A percentile compares a stretch with the other conserved stretches of the same genome.
These are phyloP conservation scores for Neolamprologus devosi DNA, from an alignment of 2,113 vertebrate genomes.

Conservation along the genomic window DNA sequence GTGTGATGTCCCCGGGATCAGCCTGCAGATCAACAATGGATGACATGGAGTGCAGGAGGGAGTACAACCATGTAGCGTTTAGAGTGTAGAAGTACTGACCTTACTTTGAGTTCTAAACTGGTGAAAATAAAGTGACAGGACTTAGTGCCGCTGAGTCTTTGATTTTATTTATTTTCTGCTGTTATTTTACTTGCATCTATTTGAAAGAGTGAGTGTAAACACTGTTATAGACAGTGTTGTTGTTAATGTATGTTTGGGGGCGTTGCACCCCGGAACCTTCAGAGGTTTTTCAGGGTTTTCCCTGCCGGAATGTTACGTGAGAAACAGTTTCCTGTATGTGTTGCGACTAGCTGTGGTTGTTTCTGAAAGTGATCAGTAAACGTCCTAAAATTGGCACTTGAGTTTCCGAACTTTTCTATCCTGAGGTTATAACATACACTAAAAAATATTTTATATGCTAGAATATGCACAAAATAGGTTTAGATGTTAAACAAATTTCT, in stretches of 20 bases:
- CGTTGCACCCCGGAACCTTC: not conserved
- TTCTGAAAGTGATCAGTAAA: not conserved
- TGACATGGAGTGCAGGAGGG: fast-evolving
- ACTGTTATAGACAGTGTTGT: not conserved
- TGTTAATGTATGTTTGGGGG: not conserved
- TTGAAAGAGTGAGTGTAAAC: not conserved
- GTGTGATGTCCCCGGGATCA: not conserved
- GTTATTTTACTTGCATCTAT: not conserved
- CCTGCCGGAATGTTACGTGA: fast-evolving
- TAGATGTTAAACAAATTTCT: not conserved
- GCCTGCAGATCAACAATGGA: not conserved
- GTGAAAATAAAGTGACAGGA: not conserved
- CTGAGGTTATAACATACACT: not conserved
- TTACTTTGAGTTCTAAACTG: not conserved
- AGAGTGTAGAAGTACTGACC: not conserved
- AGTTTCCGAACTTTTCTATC: fast-evolving
- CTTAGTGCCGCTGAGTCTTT: not conserved
- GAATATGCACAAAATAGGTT: not conserved
- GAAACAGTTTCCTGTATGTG: not conserved
- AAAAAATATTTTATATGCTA: not conserved
- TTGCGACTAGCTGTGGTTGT: not conserved
- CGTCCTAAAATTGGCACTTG: not conserved
- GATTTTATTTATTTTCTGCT: not conserved
- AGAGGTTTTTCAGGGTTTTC: not conserved
- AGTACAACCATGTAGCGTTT: not conserved